Evolutionary conservation across 1,140 invertebrate genomes (phyloP).

Genomic region (Macrobrachium nipponense): DNA sequence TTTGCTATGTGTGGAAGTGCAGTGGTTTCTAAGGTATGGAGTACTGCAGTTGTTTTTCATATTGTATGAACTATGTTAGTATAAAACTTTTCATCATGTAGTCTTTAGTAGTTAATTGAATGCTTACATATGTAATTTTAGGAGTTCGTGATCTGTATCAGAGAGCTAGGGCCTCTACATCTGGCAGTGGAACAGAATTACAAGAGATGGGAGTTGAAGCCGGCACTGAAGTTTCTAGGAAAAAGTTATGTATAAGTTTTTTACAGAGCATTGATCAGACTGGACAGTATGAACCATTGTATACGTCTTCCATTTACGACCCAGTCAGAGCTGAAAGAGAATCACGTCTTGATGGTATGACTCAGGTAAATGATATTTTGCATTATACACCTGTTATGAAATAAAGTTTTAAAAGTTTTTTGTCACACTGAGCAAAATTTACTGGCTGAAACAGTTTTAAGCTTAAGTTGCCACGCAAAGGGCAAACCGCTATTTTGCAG

Average conservation of each 20-base stretch:
- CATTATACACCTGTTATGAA: not conserved
- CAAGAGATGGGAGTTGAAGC: slow-evolving; percentile 23
- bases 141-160: slow-evolving; percentile 57
- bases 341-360: slow-evolving; percentile 47
- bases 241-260: slow-evolving; percentile 60
- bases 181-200: slow-evolving; percentile 27
- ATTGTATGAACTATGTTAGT: too few species aligned
- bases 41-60: too few species aligned
- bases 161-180: slow-evolving; percentile 35
- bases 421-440: not conserved
- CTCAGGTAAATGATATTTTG: slow-evolving; percentile 35
- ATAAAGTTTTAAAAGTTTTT: not conserved
- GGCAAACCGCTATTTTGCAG: too few species aligned
- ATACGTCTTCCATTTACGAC: slow-evolving; percentile 46
- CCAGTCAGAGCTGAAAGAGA: slow-evolving; percentile 55
- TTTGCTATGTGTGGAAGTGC: too few species aligned
- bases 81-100: not conserved
- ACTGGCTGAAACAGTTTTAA: not conserved
- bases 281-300: slow-evolving; percentile 59
- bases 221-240: slow-evolving; percentile 43
- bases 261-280: slow-evolving; percentile 62
- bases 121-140: slow-evolving; percentile 9
- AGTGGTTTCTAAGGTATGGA: too few species aligned
- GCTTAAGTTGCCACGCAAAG: too few species aligned
- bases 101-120: not conserved